Percentiles rank a stretch among this genome's conserved stretches.
Evolutionary conservation across 2,888 invertebrate genomes (phyloP).

Genomic region (Hypomecis atomaria): DNA sequence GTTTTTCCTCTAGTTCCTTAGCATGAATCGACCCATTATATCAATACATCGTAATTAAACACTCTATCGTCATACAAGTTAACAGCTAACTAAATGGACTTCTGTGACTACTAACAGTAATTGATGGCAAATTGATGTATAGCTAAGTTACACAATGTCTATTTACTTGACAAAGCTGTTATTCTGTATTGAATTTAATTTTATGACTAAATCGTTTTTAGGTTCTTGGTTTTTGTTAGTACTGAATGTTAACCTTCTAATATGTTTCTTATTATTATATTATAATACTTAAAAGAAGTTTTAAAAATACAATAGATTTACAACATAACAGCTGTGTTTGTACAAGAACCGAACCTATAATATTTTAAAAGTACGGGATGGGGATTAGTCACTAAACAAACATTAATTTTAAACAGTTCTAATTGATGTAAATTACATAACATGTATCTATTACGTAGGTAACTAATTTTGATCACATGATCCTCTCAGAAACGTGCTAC

Average conservation of each 20-base stretch:
- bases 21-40: conserved; percentile 1
- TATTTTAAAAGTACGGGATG: no score
- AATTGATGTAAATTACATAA: conserved; percentile 24
- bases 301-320: no score
- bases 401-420: conserved; percentile 1
- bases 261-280: no score
- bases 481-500: conserved; percentile 25
- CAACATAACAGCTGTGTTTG: no score
- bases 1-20: no score
- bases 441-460: background rate
- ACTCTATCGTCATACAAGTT: conserved; percentile 46
- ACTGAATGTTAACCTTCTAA: no score
- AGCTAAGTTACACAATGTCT: background rate
- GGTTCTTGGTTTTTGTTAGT: no score
- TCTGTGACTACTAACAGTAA: conserved; percentile 42
- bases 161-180: background rate
- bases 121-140: conserved; percentile 55
- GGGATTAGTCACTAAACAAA: background rate
- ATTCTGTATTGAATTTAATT: no score
- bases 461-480: conserved; percentile 20
- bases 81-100: conserved; percentile 52
- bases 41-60: conserved; percentile 46
- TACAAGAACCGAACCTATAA: no score
- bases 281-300: no score
- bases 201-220: no score